Conservation (phyloP, 1,140 invertebrate genomes). For the Saccostrea glomerata region DNA sequence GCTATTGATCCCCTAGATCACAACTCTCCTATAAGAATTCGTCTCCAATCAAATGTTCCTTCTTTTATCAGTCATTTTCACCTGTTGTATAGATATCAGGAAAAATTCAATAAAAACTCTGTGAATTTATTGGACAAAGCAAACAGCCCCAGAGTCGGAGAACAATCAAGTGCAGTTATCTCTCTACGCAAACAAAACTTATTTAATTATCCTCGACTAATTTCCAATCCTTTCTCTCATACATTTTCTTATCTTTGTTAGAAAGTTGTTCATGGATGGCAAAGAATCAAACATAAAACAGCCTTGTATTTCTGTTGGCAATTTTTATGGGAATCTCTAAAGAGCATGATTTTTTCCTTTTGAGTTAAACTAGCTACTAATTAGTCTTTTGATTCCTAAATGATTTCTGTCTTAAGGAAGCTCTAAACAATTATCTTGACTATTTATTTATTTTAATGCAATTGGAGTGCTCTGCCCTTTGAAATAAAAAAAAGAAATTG, state of each 20-base stretch:
- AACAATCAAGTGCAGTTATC: not conserved
- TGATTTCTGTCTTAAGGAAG: too few relatives aligned
- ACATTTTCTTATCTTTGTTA: constrained; percentile 4
- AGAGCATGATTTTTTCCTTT: too few relatives aligned
- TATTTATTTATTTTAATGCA: too few relatives aligned
- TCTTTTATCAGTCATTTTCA: constrained; percentile 3
- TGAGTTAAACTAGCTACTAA: too few relatives aligned
- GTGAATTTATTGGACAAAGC: not conserved
- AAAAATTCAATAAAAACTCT: constrained; percentile 20
- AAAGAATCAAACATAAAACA: not conserved
- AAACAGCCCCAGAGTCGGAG: not conserved
- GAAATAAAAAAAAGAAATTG: too few relatives aligned
- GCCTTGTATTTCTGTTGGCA: not conserved
- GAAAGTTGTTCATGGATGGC: not conserved
- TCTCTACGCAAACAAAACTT: constrained; percentile 7
- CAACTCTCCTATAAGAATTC: not conserved
- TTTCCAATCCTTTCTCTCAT: not conserved
- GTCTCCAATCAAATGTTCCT: not conserved
- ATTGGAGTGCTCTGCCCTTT: too few relatives aligned
- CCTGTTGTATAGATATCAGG: not conserved
- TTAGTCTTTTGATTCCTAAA: too few relatives aligned
- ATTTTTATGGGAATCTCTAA: too few relatives aligned
- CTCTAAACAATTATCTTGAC: too few relatives aligned
- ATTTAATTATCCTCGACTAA: constrained; percentile 17
- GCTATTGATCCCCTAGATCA: not conserved